Evolutionary conservation across 2,797 vertebrate species (phyloP), one percentile per base, ranked within the genome.

Genomic region (Orestias chungarensis): DNA sequence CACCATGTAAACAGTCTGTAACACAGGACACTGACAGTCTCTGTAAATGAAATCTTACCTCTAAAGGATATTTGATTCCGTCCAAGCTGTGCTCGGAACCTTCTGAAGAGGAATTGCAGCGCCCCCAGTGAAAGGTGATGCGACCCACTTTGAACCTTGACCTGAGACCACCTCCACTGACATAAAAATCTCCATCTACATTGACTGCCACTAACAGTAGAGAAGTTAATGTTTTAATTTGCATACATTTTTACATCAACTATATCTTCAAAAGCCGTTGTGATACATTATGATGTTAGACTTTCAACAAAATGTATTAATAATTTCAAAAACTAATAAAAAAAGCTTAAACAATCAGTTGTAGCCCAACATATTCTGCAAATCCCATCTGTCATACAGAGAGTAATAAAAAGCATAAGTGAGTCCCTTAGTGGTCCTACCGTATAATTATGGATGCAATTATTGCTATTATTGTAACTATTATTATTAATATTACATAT

Each of bases 81-180:
- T 98, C 95, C 86, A 99, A 91, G 78, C 97, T 95, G 79, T 99
- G 98, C 70, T 99, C 98, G 0, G 98, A 99, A 71, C 98, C 98
- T 0, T 97, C 96, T 8, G 96, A 96, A 0, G 97, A 96, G 0
- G 91, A 90, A 8, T 99, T 99, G 89, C 98, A 99, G 93, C 94
- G 96, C 74, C 97, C 98, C 98, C 98, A 99, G 91, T 99, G 98
- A 93, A 99, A 99, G 64, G 91, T 95, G 88, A 99, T 96, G 54
- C 95, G 96, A 76, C 95, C 97, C 64, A 96, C 97, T 92, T 95
- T 97, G 88, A 97, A 96, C 83, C 92, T 79, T 7, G 95, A 95
- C 83, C 94, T 93, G 68, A 96, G 94, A 40, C 96, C 95, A 57
- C 97, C 97, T 81, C 97, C 97, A 62, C 95, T 97, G 83, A 99